Evolutionary conservation across 64 coral and sea anemone species (phyloP), one percentile per base, ranked within the genome.

Genomic region (Pocillopora damicornis): DNA sequence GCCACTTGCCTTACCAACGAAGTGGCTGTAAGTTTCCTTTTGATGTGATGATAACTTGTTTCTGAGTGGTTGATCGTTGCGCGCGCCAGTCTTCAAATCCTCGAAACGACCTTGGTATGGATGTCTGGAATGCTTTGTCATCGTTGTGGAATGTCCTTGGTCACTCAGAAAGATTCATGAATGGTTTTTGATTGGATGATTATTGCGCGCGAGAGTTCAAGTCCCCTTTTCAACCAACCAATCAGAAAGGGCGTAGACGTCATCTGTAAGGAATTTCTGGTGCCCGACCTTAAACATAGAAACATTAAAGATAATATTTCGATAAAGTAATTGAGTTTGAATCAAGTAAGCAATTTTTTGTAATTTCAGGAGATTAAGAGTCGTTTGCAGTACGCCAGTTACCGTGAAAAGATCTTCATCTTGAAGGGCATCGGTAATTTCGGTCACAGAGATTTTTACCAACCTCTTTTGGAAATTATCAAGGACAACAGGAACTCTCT

Each of bases 391-490:
- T 45, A 0, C 9, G 80, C 63, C 38, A 38, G 67, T 5, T 69
- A 56, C 62, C 62, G 51, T 0, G 80, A 83, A 13, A 83, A 83
- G 80, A 83, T 83, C 4, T 45, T 65, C 80, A 63, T 83, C 45
- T 17, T 83, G 7, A 83, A 83, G 35, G 9, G 35, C 35, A 83
- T 83, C 11, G 80, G 80, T 1, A 83, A 67, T 17, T 83, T 83
- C 68, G 80, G 80, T 11, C 80, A 83, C 10, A 83, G 11, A 83
- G 42, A 18, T 0, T 63, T 83, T 8, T 66, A 83, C 63, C 35
- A 18, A 69, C 80, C 80, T 56, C 14, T 83, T 1, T 37, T 83
- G 17, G 63, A 83, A 18, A 83, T 83, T 61, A 83, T 83, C 35
- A 8, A 45, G 35, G 63, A 68, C 37, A 56, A 26, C 15, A 2